Evolutionary conservation across 1,140 invertebrate species (phyloP).

Genomic region (Paramacrobiotus metropolitanus): DNA sequence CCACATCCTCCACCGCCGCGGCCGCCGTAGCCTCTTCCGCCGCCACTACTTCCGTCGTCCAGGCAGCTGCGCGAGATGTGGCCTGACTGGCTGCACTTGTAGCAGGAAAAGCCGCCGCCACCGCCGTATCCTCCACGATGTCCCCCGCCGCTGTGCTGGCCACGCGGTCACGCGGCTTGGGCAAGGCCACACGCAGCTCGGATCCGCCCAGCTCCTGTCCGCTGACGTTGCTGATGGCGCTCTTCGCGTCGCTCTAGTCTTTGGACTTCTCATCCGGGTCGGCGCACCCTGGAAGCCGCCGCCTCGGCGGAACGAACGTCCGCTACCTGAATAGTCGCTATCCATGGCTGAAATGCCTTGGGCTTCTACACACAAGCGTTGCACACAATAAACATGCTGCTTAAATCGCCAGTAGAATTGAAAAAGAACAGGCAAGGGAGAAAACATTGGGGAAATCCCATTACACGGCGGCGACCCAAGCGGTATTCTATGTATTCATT

Average conservation of each 20-base stretch:
- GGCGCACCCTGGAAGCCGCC: neutral
- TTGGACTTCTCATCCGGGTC: neutral
- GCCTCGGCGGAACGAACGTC: constrained; percentile 6
- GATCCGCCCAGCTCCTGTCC: neutral
- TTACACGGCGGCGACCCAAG: too few relatives aligned
- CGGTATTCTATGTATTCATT: too few relatives aligned
- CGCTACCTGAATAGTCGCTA: constrained; percentile 1
- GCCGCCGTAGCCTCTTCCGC: constrained; percentile 12
- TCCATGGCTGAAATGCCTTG: too few relatives aligned
- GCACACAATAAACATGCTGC: too few relatives aligned
- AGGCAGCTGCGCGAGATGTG: constrained; percentile 35
- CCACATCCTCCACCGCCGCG: constrained; percentile 10
- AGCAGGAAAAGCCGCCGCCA: constrained; percentile 27
- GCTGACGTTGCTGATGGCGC: neutral
- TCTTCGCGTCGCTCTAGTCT: neutral
- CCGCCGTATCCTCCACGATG: constrained; percentile 13
- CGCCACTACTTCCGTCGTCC: constrained; percentile 9
- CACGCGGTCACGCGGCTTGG: neutral
- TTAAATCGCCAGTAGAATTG: too few relatives aligned
- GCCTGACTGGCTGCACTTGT: constrained; percentile 71
- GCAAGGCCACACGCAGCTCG: neutral
- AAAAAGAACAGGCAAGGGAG: too few relatives aligned
- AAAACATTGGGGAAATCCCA: too few relatives aligned
- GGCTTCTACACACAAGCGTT: too few relatives aligned
- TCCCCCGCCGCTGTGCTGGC: too few relatives aligned